Conservation (phyloP, 2,797 vertebrate species). For the Tamandua tetradactyla region DNA sequence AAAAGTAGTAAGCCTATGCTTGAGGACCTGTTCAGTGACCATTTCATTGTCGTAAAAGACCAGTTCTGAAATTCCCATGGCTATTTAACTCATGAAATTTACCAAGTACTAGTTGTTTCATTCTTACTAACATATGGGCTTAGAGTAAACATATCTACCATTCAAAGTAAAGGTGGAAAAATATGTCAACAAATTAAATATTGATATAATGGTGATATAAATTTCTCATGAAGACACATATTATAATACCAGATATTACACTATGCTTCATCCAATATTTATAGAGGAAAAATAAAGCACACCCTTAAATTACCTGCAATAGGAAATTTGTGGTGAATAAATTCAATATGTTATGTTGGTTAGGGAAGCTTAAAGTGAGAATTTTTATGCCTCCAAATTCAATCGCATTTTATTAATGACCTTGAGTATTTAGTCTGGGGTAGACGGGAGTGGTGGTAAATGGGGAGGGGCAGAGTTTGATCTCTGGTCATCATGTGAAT, state of each 20-base stretch:
- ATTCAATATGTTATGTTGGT: constrained; percentile 50
- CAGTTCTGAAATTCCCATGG: constrained; percentile 62
- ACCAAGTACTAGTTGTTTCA: constrained; percentile 40
- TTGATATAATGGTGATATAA: not conserved
- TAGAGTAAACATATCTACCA: constrained; percentile 49
- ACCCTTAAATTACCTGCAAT: constrained; percentile 33
- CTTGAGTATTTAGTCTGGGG: not conserved
- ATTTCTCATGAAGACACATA: not conserved
- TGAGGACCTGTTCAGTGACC: not conserved
- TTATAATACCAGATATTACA: not conserved
- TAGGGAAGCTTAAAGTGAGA: constrained; percentile 21
- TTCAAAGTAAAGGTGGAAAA: not conserved
- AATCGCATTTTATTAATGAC: constrained; percentile 35
- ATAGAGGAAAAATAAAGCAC: constrained; percentile 51
- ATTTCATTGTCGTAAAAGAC: constrained; percentile 51
- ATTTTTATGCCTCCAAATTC: constrained; percentile 26
- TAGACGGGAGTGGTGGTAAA: not conserved
- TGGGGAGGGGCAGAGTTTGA: not conserved
- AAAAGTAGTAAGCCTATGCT: constrained; percentile 45
- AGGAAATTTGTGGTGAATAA: constrained; percentile 49
- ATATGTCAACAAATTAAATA: constrained; percentile 53
- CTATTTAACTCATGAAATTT: constrained; percentile 63
- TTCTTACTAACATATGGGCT: not conserved
- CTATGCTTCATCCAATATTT: constrained; percentile 4
- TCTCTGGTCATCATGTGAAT: not conserved